A percentile compares a stretch with the other conserved stretches of the same genome.
Conservation (phyloP, 2,797 vertebrate species). For the Sebastes oblongus region DNA sequence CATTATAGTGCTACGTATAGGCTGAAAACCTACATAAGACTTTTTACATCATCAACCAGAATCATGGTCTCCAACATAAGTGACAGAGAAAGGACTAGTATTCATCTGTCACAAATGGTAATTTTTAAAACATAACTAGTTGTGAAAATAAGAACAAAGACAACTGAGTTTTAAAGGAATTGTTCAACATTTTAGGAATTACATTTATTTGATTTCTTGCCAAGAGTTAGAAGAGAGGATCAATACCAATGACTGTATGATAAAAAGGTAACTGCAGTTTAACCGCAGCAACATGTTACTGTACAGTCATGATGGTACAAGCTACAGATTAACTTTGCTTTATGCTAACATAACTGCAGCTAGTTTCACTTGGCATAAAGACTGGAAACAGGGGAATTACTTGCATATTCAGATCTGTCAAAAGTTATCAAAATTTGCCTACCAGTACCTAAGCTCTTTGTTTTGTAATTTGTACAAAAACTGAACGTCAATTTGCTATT, state of each 20-base stretch:
- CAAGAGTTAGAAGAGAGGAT: not conserved
- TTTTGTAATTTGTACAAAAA: not conserved
- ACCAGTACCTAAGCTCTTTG: not conserved
- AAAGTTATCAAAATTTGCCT: not conserved
- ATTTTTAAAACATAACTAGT: not conserved
- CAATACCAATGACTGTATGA: not conserved
- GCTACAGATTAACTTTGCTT: not conserved
- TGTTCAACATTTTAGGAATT: not conserved
- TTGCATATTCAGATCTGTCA: not conserved
- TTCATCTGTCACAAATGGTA: not conserved
- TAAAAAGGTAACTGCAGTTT: not conserved
- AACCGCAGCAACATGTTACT: not conserved
- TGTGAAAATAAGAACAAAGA: not conserved
- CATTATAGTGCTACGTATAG: conserved; percentile 2
- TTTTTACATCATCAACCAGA: conserved; percentile 1
- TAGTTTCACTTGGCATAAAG: not conserved
- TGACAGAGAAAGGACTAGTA: not conserved
- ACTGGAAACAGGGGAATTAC: not conserved
- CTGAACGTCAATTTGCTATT: not conserved
- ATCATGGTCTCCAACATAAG: not conserved
- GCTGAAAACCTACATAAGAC: not conserved
- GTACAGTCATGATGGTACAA: not conserved
- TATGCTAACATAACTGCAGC: not conserved
- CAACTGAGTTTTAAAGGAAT: not conserved
- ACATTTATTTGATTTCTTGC: not conserved